These are phyloP conservation scores for Pollenia griseotomentosa DNA, from an alignment of 2,888 invertebrate species.

Conservation along the genomic window DNA sequence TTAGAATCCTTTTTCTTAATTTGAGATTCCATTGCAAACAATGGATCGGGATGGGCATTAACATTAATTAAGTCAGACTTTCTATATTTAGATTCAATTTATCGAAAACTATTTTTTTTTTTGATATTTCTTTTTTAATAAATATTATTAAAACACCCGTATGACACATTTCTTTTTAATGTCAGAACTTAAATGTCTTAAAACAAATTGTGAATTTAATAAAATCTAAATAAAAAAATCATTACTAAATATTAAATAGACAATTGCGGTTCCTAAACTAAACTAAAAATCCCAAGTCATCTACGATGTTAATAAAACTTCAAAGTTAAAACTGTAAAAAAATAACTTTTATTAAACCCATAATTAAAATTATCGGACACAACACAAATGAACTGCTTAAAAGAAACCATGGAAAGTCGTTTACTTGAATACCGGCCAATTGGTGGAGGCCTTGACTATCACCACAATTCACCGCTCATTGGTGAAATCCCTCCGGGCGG, in stretches of 20 bases:
- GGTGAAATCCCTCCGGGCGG: conserved; percentile 87
- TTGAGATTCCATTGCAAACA: too few relatives aligned
- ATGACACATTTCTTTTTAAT: background rate
- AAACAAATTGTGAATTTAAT: conserved; percentile 10
- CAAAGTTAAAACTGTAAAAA: conserved; percentile 5
- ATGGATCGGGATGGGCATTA: too few relatives aligned
- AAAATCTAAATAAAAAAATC: background rate
- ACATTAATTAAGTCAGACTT: too few relatives aligned
- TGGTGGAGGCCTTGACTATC: conserved; percentile 87
- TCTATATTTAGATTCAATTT: too few relatives aligned
- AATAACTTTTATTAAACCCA: background rate
- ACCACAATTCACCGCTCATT: conserved; percentile 88
- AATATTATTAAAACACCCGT: too few relatives aligned
- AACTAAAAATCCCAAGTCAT: background rate
- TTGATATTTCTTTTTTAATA: too few relatives aligned
- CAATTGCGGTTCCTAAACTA: conserved; percentile 56
- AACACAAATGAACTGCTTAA: conserved; percentile 51
- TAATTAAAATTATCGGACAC: background rate
- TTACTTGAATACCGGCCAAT: conserved; percentile 86
- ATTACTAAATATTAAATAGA: conserved; percentile 7
- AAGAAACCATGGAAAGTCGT: conserved; percentile 85
- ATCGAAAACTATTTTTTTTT: too few relatives aligned
- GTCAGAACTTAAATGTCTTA: conserved; percentile 4
- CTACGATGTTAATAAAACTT: conserved; percentile 10
- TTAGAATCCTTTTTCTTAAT: too few relatives aligned